Base-by-base conservation (phyloP, 2,797 vertebrate genomes). In the Hozukius guyotensis region DNA sequence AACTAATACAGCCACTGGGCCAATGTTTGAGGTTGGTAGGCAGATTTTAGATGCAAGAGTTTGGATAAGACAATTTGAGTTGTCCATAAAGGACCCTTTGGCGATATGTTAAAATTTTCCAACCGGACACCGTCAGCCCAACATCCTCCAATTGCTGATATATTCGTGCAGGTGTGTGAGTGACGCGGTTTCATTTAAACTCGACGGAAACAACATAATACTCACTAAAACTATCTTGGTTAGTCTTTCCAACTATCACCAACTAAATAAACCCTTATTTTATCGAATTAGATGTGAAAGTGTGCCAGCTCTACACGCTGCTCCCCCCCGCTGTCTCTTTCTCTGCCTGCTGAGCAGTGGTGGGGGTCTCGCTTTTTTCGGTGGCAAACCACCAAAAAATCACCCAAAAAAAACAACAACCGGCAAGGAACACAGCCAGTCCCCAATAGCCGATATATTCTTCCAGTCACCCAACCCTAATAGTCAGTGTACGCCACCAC, bases 1-100 rank as follows among this genome's bases (percentile, higher is more conserved):
- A 38, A 80, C 70, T 65, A 32, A 65, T n/a, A 57, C 68, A 75
- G 60, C 10, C 31, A 64, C 56, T 14, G 25, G 69, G 32, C 46
- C 36, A 42, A 13, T 69, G 52, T 53, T 78, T 73, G 32, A 36
- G 38, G n/a, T 56, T 49, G 42, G 36, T 29, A 65, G n/a, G 66
- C 60, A 1, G 34, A 34, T 57, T 72, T 56, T 38, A 60, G 32
- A 77, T 72, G 8, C 0, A 34, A 27, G 24, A 32, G 9, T 78
- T 78, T 56, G 13, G 29, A 57, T 36, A 11, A 53, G 62, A 1
- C 11, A 36, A 36, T 68, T 22, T 77, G 14, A 55, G 14, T 24
- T 29, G 20, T 27, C 72, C 22, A 38, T 31, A 62, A 74, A 42
- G 1, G 11, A 31, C 11, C n/a, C 18, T 53, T 53, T 22, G n/a